Percentiles rank a stretch among this genome's conserved stretches.
These are phyloP conservation scores for Heptranchias perlo DNA, from an alignment of 2,113 vertebrate species.

Conservation along the genomic window DNA sequence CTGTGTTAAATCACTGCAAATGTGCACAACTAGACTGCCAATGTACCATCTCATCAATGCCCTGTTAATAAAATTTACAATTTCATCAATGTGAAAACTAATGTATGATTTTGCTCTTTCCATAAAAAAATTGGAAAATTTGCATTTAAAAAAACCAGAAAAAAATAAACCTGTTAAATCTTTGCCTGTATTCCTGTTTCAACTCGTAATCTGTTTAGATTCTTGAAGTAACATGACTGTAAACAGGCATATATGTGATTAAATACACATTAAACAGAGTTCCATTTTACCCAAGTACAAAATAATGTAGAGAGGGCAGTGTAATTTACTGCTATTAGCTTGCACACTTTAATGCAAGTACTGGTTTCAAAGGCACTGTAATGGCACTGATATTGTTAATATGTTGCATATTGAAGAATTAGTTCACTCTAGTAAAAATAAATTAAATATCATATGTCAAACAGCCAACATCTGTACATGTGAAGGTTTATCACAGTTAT, in stretches of 20 bases:
- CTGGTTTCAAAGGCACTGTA: background rate
- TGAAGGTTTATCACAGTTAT: background rate
- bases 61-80: background rate
- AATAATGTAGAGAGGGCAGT: background rate
- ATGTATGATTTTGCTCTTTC: background rate
- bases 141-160: conserved; percentile 8
- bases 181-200: background rate
- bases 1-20: background rate
- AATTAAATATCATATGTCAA: background rate
- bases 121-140: background rate
- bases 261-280: background rate
- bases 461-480: background rate
- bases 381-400: background rate
- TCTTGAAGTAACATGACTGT: background rate
- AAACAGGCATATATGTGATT: background rate
- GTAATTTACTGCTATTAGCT: background rate
- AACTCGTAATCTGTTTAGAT: background rate
- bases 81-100: background rate
- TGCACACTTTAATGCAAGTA: background rate
- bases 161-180: background rate
- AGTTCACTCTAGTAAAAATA: background rate
- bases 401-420: background rate
- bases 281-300: background rate
- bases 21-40: background rate
- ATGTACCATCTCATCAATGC: background rate